Base-by-base conservation (phyloP, 1,140 invertebrate species). In the Trinorchestia longiramus region DNA sequence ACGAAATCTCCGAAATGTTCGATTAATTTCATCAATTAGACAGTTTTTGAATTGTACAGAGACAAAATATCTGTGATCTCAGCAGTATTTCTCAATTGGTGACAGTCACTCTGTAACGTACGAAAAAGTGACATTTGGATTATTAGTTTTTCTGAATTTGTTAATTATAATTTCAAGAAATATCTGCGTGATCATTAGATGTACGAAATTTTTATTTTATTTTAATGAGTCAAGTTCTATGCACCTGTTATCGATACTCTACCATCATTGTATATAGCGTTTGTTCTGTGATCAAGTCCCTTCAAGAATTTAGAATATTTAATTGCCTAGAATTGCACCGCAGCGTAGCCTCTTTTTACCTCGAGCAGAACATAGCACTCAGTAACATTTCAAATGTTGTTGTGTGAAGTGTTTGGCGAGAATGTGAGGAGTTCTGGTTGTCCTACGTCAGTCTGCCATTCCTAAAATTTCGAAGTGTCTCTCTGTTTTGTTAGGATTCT, bases 1-100 rank as follows among this genome's bases (percentile, higher is more conserved):
- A 94, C 43, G 96, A 96, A 43, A 57, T 96, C 43, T 88, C 95
- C 43, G 87, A 96, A 40, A 57, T 95, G n/a, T 53, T 95, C 90
- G 96, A 96, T 88, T 94, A 94, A 94, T 3, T 94, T 44, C 4
- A 90, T 6, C 43, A 19, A 42, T 42, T 90, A 90, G 88, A 90
- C 88, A 42, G 17, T 90, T 42, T 15, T 42, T 15, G 43, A 90
- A 90, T 90, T 90, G 88, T 90, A 90, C 36, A 90, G 88, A 90
- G 88, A 19, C n/a, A 90, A 90, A 90, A 42, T 42, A 41, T 42
- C 88, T 90, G 88, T 90, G 88, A 90, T 90, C 88, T 90, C 23
- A 90, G 88, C 88, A 90, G n/a, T 41, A 43, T 43, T 90, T 90
- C 43, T 90, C 23, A 41, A 90, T 90, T 90, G 23, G 41, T 41